phyloP scores from a whole-genome alignment of 2,113 vertebrate species.

The Siphamia tubifer region DNA sequence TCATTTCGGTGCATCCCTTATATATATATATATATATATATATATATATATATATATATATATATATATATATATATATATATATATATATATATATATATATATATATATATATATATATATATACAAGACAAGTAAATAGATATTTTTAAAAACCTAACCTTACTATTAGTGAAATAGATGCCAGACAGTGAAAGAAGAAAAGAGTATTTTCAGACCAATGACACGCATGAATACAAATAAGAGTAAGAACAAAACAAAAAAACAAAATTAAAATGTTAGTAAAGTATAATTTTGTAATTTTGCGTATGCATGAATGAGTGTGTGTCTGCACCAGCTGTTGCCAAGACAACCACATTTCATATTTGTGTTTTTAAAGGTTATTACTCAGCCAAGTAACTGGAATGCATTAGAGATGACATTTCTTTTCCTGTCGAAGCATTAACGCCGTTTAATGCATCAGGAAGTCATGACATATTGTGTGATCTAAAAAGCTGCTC shows the following conservation, averaged over 20 bases:
- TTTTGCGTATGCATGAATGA: not conserved
- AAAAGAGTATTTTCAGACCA: conserved; percentile 9
- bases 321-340: not conserved
- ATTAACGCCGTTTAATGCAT: conserved; percentile 39
- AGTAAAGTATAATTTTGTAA: not conserved
- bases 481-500: conserved; percentile 19
- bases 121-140: too few relatives aligned
- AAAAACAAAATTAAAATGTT: not conserved
- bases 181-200: not conserved
- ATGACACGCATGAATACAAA: conserved; percentile 1
- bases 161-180: too few relatives aligned
- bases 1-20: too few relatives aligned
- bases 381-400: not conserved
- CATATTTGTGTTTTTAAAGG: not conserved
- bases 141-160: too few relatives aligned
- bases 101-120: too few relatives aligned
- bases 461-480: conserved; percentile 10
- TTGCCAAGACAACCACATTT: conserved; percentile 6
- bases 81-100: too few relatives aligned
- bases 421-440: conserved; percentile 31
- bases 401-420: not conserved
- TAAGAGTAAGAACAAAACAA: not conserved
- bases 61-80: too few relatives aligned
- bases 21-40: too few relatives aligned
- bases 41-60: too few relatives aligned